Evolutionary conservation across 2,113 vertebrate species (phyloP).

Genomic region (Ctenodactylus gundi): DNA sequence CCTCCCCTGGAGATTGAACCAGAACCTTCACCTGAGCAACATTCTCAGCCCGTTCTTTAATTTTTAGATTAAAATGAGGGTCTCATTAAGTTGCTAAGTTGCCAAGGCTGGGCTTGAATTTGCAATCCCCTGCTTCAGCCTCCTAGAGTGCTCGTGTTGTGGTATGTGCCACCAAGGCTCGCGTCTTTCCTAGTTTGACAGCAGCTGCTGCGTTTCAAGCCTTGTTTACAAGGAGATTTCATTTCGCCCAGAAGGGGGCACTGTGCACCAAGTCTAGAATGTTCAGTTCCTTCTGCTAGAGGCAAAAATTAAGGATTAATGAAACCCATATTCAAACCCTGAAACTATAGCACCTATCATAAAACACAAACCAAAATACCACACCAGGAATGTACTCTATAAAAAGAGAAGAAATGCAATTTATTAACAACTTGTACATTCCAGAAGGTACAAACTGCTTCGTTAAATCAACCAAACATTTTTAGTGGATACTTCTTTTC

Average conservation of each 20-base stretch:
- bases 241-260: slow-evolving; percentile 78
- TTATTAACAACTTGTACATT: slow-evolving; percentile 68
- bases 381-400: slow-evolving; percentile 61
- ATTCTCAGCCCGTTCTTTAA: background rate
- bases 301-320: slow-evolving; percentile 69
- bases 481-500: slow-evolving; percentile 45
- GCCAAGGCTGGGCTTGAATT: background rate
- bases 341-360: slow-evolving; percentile 69
- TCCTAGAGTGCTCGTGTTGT: background rate
- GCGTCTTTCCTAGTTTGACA: background rate
- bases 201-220: background rate
- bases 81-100: background rate
- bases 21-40: background rate
- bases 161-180: background rate
- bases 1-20: background rate
- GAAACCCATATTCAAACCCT: slow-evolving; percentile 71
- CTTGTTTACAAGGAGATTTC: background rate
- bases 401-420: slow-evolving; percentile 68
- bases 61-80: background rate
- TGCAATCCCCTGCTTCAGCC: background rate
- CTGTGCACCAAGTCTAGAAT: slow-evolving; percentile 62
- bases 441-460: slow-evolving; percentile 62
- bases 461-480: slow-evolving; percentile 57
- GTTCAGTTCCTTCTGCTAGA: background rate
- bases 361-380: slow-evolving; percentile 71